Evolutionary conservation across 2,888 invertebrate genomes (phyloP), one percentile per base, ranked within the genome.

Genomic region (Neocrepidodera transversa): DNA sequence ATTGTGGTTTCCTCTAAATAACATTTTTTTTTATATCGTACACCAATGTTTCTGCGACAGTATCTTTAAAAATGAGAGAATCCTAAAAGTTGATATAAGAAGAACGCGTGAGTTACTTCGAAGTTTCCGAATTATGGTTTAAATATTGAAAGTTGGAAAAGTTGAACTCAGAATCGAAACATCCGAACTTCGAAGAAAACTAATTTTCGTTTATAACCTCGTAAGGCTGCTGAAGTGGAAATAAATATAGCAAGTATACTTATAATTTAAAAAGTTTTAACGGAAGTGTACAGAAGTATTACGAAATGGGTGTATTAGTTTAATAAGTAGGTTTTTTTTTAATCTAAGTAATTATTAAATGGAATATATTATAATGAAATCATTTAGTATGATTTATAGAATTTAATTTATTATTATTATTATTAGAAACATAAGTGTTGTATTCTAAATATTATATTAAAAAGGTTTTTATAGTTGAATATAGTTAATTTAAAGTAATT

Each of bases 121-220:
- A 43, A 47, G 30, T 30, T 47, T 47, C 11, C 16, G 42, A 18
- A 42, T 42, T 42, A 42, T 42, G 20, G 17, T 42, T 42, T 42
- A 18, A 42, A 42, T 42, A 42, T 42, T 18, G 42, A 11, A 42
- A 17, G 20, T 14, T 17, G 10, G 42, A 10, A 42, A 42, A 17
- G 4, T 18, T 42, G 7, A n/a, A 42, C 6, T n/a, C 14, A 42
- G 20, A 42, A 42, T 42, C 47, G 28, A 47, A 26, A 47, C 17
- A 30, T 13, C 14, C 11, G 47, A 47, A 30, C 18, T 30, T 30
- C 30, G 16, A n/a, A 20, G 42, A 30, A 47, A 30, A 47, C 43
- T 43, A 43, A 43, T 43, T 43, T 43, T 43, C 43, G 23, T 43
- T 43, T 43, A 43, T 43, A 43, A 43, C 35, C 11, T 35, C 4